phyloP scores from a whole-genome alignment of 2,888 invertebrate genomes.

The Mactromeris polynyma region DNA sequence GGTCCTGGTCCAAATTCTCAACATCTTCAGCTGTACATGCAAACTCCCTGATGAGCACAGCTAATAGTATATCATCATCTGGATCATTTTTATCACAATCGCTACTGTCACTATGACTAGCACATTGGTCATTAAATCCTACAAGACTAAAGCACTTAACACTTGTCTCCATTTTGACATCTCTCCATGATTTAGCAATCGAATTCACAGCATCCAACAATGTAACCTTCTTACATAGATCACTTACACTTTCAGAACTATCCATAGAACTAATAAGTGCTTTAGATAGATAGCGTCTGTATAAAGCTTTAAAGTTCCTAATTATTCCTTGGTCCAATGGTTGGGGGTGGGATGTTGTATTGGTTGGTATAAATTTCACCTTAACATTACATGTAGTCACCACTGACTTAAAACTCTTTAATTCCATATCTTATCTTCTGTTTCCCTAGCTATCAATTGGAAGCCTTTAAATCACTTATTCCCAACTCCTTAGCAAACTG shows the following conservation, averaged over 20 bases:
- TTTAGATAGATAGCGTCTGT: background rate
- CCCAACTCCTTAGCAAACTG: constrained; percentile 37
- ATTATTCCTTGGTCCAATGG: constrained; percentile 31
- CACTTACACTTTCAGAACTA: background rate
- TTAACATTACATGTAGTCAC: constrained; percentile 33
- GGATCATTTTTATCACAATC: constrained; percentile 19
- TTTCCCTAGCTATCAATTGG: constrained; percentile 51
- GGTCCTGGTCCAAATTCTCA: constrained; percentile 79
- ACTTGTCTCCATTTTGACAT: constrained; percentile 16
- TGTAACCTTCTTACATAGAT: background rate
- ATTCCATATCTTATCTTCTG: constrained; percentile 28
- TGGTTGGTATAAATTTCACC: constrained; percentile 12
- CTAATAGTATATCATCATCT: constrained; percentile 10
- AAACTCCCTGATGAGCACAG: constrained; percentile 14
- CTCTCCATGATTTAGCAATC: background rate
- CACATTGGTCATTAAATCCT: background rate
- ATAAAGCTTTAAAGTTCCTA: constrained; percentile 16
- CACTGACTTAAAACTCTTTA: constrained; percentile 43
- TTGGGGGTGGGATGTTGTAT: constrained; percentile 21
- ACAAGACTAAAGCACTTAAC: constrained; percentile 4
- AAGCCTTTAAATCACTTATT: constrained; percentile 48
- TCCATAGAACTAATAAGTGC: background rate
- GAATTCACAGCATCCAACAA: constrained; percentile 2
- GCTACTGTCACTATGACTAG: background rate
- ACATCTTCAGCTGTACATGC: background rate